Conservation (phyloP, 1,140 invertebrate species). For the Penaeus japonicus region DNA sequence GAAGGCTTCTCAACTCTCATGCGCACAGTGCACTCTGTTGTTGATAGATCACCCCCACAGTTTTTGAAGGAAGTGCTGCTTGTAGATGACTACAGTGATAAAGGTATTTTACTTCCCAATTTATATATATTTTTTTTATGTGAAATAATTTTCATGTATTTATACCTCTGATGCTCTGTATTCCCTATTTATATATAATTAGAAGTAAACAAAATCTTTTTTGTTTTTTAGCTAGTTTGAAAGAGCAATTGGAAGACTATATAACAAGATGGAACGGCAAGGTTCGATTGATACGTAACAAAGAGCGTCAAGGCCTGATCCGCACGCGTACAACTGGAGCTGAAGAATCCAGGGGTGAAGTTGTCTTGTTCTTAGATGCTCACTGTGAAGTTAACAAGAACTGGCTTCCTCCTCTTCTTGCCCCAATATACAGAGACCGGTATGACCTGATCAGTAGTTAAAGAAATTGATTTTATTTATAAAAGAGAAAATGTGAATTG, state of each 20-base stretch:
- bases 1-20: conserved; percentile 71
- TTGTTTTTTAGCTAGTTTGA: conserved; percentile 80
- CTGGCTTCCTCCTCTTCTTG: conserved; percentile 94
- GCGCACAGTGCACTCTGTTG: conserved; percentile 78
- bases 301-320: conserved; percentile 88
- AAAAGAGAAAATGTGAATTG: too few species aligned
- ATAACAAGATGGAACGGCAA: conserved; percentile 86
- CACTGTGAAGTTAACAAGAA: conserved; percentile 82
- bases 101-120: conserved; percentile 70
- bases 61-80: conserved; percentile 95
- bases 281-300: conserved; percentile 86
- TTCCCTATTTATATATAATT: neutral
- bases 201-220: conserved; percentile 37
- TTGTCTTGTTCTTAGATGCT: conserved; percentile 97
- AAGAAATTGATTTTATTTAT: too few species aligned
- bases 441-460: conserved; percentile 60
- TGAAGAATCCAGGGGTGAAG: conserved; percentile 91
- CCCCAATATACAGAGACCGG: conserved; percentile 89
- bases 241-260: conserved; percentile 87
- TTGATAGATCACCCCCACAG: conserved; percentile 89
- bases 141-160: neutral
- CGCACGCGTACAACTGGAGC: conserved; percentile 91
- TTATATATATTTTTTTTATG: neutral
- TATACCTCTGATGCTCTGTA: neutral
- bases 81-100: conserved; percentile 97